Conservation (phyloP, 2,797 vertebrate genomes). For the Pangasius djambal region DNA sequence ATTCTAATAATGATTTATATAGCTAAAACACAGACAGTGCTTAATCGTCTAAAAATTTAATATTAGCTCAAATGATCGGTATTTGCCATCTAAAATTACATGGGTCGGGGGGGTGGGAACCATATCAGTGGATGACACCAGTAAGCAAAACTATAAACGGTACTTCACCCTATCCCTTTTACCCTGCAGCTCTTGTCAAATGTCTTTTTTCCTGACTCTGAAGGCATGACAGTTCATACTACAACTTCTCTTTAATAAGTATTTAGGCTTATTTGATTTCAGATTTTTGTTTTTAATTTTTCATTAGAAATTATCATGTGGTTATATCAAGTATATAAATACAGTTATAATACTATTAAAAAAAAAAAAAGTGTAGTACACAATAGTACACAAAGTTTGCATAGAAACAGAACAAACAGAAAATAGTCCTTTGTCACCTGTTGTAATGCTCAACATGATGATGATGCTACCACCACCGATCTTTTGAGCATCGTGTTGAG, state of each 20-base stretch:
- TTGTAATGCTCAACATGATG: no score
- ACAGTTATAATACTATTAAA: neutral
- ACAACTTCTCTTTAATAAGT: no score
- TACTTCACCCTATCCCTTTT: neutral
- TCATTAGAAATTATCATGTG: neutral
- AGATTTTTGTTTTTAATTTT: neutral
- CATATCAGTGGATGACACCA: neutral
- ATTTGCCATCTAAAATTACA: neutral
- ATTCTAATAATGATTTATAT: neutral
- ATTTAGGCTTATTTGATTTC: neutral
- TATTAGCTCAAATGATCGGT: neutral
- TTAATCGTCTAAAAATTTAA: neutral
- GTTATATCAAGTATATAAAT: neutral
- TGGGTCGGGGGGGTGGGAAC: neutral
- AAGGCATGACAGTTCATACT: neutral
- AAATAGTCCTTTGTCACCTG: neutral
- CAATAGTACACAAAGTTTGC: neutral
- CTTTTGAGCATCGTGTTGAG: neutral
- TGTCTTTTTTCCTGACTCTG: neutral
- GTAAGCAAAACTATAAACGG: constrained; percentile 1
- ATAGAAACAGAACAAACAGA: neutral
- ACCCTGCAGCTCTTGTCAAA: neutral
- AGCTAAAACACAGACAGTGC: neutral
- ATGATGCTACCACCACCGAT: no score
- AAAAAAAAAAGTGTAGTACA: neutral